Percentiles rank a stretch among this genome's conserved stretches.
Evolutionary conservation across 2,797 vertebrate species (phyloP).

Genomic region (Masticophis lateralis): DNA sequence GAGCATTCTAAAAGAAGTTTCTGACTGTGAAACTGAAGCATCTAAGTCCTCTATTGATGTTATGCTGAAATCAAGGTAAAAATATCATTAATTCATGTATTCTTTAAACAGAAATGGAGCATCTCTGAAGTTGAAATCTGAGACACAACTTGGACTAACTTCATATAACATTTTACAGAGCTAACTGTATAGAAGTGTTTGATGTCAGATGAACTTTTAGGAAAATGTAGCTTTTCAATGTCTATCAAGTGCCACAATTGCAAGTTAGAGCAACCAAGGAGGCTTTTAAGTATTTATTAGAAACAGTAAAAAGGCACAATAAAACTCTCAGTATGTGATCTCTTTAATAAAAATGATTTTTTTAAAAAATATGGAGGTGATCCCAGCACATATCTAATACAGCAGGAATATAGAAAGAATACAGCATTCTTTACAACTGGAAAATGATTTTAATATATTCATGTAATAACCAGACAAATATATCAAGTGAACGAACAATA

Average conservation of each 20-base stretch:
- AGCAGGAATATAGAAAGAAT: constrained; percentile 23
- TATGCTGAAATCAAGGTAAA: neutral
- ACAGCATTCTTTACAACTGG: neutral
- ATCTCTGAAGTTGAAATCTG: neutral
- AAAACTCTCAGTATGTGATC: constrained; percentile 53
- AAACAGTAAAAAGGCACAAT: constrained; percentile 58
- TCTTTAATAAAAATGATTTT: constrained; percentile 53
- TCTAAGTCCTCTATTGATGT: neutral
- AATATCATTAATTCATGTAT: neutral
- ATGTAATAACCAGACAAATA: neutral
- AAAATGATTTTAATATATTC: neutral
- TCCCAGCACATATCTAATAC: constrained; percentile 22
- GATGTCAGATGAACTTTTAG: constrained; percentile 13
- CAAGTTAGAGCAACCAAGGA: constrained; percentile 46
- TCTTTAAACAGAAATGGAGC: neutral
- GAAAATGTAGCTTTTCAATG: constrained; percentile 44
- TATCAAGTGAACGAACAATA: neutral
- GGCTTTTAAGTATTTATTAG: constrained; percentile 62
- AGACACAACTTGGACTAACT: neutral
- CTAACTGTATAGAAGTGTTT: neutral
- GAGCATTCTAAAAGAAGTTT: neutral
- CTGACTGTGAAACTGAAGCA: neutral
- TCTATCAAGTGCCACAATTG: constrained; percentile 59
- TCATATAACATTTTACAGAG: neutral
- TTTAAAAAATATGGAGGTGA: constrained; percentile 33